phyloP scores from a whole-genome alignment of 2,113 vertebrate genomes.

The Sebastes fasciatus region DNA sequence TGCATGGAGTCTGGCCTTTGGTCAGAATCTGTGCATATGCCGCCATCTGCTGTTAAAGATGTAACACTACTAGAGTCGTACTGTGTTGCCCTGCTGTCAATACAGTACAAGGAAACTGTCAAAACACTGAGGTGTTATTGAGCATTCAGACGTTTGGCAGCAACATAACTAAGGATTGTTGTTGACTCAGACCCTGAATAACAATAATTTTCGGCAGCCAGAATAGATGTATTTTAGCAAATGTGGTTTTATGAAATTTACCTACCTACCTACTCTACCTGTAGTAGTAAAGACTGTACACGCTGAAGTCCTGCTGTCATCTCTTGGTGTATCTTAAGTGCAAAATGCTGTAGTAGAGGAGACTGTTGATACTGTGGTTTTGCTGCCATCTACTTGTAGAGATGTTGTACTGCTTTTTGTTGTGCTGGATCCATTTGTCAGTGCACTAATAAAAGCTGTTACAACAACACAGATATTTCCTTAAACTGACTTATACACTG shows the following conservation, averaged over 20 bases:
- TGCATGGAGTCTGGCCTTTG: neutral
- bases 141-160: neutral
- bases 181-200: neutral
- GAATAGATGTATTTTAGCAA: neutral
- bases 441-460: neutral
- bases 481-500: neutral
- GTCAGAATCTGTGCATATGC: conserved; percentile 5
- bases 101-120: neutral
- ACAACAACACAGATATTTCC: too few relatives aligned
- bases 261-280: too few relatives aligned
- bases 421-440: neutral
- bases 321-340: too few relatives aligned
- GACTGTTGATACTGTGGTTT: neutral
- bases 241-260: neutral
- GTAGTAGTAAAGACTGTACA: neutral
- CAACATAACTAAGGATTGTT: neutral
- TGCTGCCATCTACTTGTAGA: conserved; percentile 16
- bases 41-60: conserved; percentile 48
- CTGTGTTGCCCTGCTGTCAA: neutral
- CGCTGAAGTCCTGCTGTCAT: neutral
- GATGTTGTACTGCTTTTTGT: neutral
- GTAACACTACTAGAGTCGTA: neutral
- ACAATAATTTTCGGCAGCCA: neutral
- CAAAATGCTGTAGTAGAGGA: too few relatives aligned
- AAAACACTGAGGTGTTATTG: neutral